Base-by-base conservation (phyloP, 2,797 vertebrate species). In the Sparus aurata region DNA sequence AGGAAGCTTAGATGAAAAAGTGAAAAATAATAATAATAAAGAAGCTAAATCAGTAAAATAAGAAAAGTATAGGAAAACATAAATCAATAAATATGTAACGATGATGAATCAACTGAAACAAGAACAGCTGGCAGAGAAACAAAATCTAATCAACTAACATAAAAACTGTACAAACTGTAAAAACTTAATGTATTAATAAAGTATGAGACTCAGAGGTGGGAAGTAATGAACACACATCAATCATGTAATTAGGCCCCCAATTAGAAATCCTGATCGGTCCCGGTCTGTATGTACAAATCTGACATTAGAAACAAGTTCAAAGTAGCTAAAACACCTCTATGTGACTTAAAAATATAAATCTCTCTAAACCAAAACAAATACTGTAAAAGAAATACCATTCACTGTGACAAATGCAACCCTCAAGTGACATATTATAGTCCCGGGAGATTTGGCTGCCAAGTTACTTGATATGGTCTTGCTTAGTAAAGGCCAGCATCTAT, bases 401-500 rank as follows among this genome's bases (percentile, higher is more conserved):
- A 45, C 34, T 54, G 3, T 43, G 34, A 60, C 68, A 63, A 82
- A 80, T 43, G 49, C 73, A 57, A 82, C 76, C 73, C 47, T 62
- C 4, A 34, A 75, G 41, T 72, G 17, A 58, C 43, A 64, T 23
- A 79, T 53, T 65, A 38, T 38, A 60, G 76, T 68, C 71, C 43
- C 58, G 57, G 54, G 54, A 75, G 47, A 88, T 80, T 55, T 47
- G 50, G 73, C 64, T 84, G 82, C 90, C 57, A 74, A 57, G 90
- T 80, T 79, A 89, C 89, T 90, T 45, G 83, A 89, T 87, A 90
- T 88, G 85, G 77, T 74, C 79, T 63, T 86, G 84, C 76, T 66
- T 64, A 89, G 87, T 87, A 92, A 95, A 95, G 92, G 92, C 85
- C 90, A 93, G 69, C 67, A 67, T 94, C 95, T 96, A 95, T 96